Evolutionary conservation across 30 jellyfish, hydroid and myxozoan genomes (phyloP), one percentile per base, ranked within the genome.

Genomic region (Turritopsis rubra): DNA sequence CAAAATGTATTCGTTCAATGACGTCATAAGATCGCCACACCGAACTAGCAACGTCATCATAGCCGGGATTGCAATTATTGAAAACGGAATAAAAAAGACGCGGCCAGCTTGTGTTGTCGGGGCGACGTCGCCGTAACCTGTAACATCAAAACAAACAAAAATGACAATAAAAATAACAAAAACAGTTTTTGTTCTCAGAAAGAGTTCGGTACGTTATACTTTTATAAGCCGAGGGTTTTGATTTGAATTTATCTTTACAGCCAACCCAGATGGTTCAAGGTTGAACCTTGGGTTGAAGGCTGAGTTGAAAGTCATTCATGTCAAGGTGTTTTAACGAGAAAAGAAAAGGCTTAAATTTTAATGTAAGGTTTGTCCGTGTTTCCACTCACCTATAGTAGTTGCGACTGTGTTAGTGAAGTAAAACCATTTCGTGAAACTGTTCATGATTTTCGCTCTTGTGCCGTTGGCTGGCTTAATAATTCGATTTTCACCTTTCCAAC

Each of bases 11-110:
- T 71, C 29, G 79, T 88, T 80, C 30, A 82, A 19, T 66, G 65
- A 83, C 54, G 86, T 88, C 80, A 80, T 89, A 0, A 76, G 29
- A 31, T 88, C 90, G 22, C 96, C 96, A 29, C 90, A 82, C 53
- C 83, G 88, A 25, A 90, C 76, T 52, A 88, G 87, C 30, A 79
- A 83, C 90, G 90, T 80, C 41, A 88, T 65, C 91, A 88, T 88
- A 85, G 84, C 29, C 17, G 96, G 96, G 0, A 88, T 88, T 13
- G 90, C 96, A 65, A 88, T 88, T 4, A 73, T 24, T 0, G 96
- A 21, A 84, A 79, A 88, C 77, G 79, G 76, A 21, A 88, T 88
- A 91, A 29, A 88, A 78, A 88, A 82, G 21, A 83, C 26, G 79
- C 84, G 84, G 52, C 85, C 29, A 16, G 26, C 66, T 21, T 80